phyloP scores from a whole-genome alignment of 2,113 vertebrate species.

The Eonycteris spelaea region DNA sequence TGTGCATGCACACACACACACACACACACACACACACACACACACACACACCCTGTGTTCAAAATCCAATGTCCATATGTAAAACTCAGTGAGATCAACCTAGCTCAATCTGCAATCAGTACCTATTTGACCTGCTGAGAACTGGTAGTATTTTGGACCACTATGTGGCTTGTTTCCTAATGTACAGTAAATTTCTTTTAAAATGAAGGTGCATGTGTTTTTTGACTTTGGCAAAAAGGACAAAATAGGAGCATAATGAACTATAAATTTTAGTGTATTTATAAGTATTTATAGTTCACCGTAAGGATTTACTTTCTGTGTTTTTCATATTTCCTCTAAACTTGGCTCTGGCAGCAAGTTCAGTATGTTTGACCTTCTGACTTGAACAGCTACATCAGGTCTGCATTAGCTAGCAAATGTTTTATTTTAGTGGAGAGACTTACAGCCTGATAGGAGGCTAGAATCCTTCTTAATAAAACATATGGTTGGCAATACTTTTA shows the following conservation, averaged over 20 bases:
- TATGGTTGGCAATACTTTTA: neutral
- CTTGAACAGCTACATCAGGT: neutral
- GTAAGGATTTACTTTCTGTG: slow-evolving; percentile 23
- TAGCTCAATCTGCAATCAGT: slow-evolving; percentile 51
- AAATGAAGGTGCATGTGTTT: slow-evolving; percentile 29
- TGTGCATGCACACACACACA: neutral
- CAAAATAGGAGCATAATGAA: slow-evolving; percentile 61
- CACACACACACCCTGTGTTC: neutral
- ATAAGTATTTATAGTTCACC: slow-evolving; percentile 67
- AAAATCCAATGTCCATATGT: neutral
- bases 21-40: neutral
- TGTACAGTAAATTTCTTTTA: slow-evolving; percentile 58
- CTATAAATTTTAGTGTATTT: slow-evolving; percentile 55
- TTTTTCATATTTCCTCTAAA: slow-evolving; percentile 45
- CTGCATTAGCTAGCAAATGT: neutral
- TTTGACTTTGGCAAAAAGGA: slow-evolving; percentile 58
- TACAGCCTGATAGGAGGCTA: neutral
- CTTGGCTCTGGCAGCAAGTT: neutral
- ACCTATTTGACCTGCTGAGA: slow-evolving; percentile 65
- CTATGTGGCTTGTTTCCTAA: slow-evolving; percentile 42
- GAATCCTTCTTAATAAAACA: neutral
- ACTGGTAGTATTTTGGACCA: neutral
- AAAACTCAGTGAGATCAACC: slow-evolving; percentile 21
- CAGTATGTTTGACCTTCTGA: slow-evolving; percentile 65
- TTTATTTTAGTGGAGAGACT: neutral